Conservation (phyloP, 2,888 invertebrate species). For the Pollenia griseotomentosa region DNA sequence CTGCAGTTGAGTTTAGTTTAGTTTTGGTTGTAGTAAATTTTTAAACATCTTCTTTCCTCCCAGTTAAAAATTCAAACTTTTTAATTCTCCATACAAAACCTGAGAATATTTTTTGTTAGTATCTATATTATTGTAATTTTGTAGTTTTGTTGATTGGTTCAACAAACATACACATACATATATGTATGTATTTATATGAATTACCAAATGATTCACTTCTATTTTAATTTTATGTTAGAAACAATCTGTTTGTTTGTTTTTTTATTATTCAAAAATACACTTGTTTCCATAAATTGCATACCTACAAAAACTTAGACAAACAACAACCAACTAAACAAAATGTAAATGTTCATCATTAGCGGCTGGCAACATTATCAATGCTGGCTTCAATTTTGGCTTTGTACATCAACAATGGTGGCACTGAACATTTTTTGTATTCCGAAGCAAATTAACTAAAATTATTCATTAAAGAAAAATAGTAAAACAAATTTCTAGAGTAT, state of each 20-base stretch:
- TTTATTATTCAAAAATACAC: constrained; percentile 51
- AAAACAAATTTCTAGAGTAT: constrained; percentile 8
- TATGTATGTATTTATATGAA: too few relatives aligned
- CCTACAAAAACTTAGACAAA: background rate
- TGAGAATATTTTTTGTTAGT: constrained; percentile 26
- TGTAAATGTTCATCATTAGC: constrained; percentile 23
- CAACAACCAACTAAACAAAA: background rate
- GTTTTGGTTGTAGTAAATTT: constrained; percentile 7
- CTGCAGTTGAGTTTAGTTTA: constrained; percentile 15
- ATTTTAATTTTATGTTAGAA: constrained; percentile 26
- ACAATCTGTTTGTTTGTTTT: constrained; percentile 1
- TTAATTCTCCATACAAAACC: constrained; percentile 27
- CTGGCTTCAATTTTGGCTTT: constrained; percentile 16
- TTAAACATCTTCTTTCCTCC: constrained; percentile 35
- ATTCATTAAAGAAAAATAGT: background rate
- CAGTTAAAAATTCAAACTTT: background rate
- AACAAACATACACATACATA: constrained; percentile 33
- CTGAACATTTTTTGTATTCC: constrained; percentile 13
- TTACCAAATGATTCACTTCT: constrained; percentile 66
- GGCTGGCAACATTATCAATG: background rate
- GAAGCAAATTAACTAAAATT: constrained; percentile 35
- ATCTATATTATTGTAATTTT: constrained; percentile 44
- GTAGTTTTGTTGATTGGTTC: constrained; percentile 48
- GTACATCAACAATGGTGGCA: constrained; percentile 14
- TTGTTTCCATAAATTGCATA: constrained; percentile 59